Base-by-base conservation (phyloP, 30 jellyfish, hydroid and myxozoan genomes). In the Sanderia malayensis region DNA sequence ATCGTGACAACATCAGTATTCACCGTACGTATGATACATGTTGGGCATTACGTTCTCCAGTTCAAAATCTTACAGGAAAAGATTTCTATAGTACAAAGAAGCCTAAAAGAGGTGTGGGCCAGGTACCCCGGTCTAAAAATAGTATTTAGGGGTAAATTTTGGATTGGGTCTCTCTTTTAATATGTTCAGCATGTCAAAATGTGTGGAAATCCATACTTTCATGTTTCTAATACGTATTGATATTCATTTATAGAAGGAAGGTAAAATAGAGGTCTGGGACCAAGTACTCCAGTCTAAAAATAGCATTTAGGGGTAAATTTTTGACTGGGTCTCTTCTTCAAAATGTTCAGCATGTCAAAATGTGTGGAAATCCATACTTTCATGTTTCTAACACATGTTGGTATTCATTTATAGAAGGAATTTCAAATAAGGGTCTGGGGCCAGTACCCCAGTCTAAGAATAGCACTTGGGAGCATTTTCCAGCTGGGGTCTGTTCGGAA, bases 271-370 rank as follows among this genome's bases (percentile, higher is more conserved):
- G 70, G 70, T 20, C 70, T 58, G 70, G 58, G 76, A 18, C 61
- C 59, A 0, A 63, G 67, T 63, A 10, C 67, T 34, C 59, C 8
- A 23, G 19, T 63, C 76, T 63, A 63, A 63, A 58, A 58, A 63
- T 63, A 23, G 61, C 18, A 1, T 7, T 8, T 63, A 1, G 76
- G 58, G 76, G 69, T 0, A n/a, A 63, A 8, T 11, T 1, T 8
- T 63, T 8, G 3, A 0, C 11, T 58, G 19, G 4, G 0, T 63
- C 1, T 1, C 61, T 63, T 63, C 25, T 1, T 2, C 4, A 1
- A 24, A 55, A 1, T 63, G 1, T 63, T 63, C 69, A 20, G 25
- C 58, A 2, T 58, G 31, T 63, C 76, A 63, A 17, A 37, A 2
- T 64, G 32, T 15, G 23, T 29, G 15, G 15, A 11, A 31, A 10